phyloP scores from a whole-genome alignment of 2,113 vertebrate genomes.

The Nibea albiflora region DNA sequence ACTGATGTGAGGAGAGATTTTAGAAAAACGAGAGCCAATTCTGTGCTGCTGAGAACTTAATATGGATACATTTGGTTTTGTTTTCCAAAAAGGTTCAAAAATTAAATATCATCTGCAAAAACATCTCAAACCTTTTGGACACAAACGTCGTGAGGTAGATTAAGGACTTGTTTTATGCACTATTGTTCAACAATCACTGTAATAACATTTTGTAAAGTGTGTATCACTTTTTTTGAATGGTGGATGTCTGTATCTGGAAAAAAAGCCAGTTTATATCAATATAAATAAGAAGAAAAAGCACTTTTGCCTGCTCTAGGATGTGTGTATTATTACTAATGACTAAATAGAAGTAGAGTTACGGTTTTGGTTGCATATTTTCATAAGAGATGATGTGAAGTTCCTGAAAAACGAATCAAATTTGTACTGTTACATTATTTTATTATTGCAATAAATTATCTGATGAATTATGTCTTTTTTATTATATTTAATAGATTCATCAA shows the following conservation, averaged over 20 bases:
- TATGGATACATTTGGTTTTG: background rate
- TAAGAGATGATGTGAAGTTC: background rate
- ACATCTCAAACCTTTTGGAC: background rate
- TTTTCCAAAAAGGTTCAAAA: background rate
- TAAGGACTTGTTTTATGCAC: background rate
- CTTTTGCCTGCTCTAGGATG: background rate
- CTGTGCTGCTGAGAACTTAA: background rate
- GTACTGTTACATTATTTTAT: conserved; percentile 36
- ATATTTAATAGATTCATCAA: background rate
- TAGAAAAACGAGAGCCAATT: background rate
- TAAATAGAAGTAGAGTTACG: background rate
- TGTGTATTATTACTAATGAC: background rate
- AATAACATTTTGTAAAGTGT: background rate
- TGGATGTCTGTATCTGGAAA: background rate
- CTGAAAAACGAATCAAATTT: conserved; percentile 14
- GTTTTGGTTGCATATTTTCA: conserved; percentile 34
- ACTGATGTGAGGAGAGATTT: background rate
- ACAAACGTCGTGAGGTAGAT: background rate
- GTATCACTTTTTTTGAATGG: background rate
- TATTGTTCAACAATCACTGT: background rate
- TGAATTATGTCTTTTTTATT: background rate
- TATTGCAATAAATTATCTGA: conserved; percentile 49
- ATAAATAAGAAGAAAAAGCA: background rate
- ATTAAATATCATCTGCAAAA: background rate
- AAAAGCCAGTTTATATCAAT: background rate